phyloP scores from a whole-genome alignment of 2,888 invertebrate genomes.

The Margaritifera margaritifera region DNA sequence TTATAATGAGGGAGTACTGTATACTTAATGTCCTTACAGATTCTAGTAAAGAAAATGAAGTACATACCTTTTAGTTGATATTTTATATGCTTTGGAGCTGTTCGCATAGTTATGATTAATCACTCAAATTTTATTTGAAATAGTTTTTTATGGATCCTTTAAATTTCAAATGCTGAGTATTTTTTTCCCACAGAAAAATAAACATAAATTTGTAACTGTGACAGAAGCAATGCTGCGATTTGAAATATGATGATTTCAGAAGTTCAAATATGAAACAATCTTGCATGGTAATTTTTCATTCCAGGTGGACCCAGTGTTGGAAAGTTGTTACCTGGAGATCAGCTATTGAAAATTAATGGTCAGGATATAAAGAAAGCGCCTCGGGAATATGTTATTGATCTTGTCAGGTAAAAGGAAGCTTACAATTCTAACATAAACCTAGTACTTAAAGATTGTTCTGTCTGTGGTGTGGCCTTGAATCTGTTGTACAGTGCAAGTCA shows the following conservation, averaged over 20 bases:
- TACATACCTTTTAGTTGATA: too few species aligned
- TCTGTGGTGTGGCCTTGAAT: too few species aligned
- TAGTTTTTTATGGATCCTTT: neutral
- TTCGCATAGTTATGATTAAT: too few species aligned
- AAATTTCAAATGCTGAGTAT: neutral
- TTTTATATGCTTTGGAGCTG: too few species aligned
- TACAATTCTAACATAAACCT: too few species aligned
- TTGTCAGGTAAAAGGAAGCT: slow-evolving; percentile 76
- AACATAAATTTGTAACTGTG: neutral
- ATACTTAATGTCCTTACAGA: too few species aligned
- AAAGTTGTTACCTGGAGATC: slow-evolving; percentile 91
- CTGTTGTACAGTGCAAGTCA: too few species aligned
- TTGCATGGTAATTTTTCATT: slow-evolving; percentile 10
- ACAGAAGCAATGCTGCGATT: neutral
- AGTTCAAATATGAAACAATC: neutral
- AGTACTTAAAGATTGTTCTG: too few species aligned
- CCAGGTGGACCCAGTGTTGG: slow-evolving; percentile 91
- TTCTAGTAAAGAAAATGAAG: too few species aligned
- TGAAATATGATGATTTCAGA: neutral
- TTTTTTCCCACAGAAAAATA: neutral
- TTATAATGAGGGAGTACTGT: too few species aligned
- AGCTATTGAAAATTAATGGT: slow-evolving; percentile 91
- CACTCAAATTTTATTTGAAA: too few species aligned
- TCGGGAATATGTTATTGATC: slow-evolving; percentile 89
- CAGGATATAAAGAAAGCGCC: slow-evolving; percentile 90